Conservation (phyloP, 2,797 vertebrate genomes). For the Anguilla marmorata region DNA sequence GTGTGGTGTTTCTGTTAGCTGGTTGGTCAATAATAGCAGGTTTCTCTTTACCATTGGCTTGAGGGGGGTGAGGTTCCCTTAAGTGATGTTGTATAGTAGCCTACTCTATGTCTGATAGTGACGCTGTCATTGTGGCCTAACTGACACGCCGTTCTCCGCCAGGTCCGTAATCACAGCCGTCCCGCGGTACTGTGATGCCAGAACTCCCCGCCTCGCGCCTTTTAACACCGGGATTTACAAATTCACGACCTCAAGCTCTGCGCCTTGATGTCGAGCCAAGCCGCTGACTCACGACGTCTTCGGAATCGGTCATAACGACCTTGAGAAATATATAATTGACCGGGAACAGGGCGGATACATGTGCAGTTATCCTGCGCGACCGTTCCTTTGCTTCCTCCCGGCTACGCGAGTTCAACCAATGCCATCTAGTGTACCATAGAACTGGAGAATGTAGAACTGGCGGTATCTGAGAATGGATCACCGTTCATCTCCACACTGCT, state of each 20-base stretch:
- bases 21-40: background rate
- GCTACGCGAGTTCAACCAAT: background rate
- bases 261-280: slow-evolving; percentile 44
- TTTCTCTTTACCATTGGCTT: background rate
- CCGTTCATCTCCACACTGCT: background rate
- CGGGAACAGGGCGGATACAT: slow-evolving; percentile 3
- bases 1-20: background rate
- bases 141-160: background rate
- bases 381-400: too few relatives aligned
- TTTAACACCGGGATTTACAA: slow-evolving; percentile 64
- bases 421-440: background rate
- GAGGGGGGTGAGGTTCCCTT: background rate
- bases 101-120: background rate
- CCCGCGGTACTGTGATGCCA: background rate
- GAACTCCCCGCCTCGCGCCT: background rate
- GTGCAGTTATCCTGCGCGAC: background rate
- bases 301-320: background rate
- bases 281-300: slow-evolving; percentile 26
- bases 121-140: background rate
- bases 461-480: background rate
- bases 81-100: background rate
- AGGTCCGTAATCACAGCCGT: background rate
- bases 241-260: slow-evolving; percentile 49
- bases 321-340: background rate
- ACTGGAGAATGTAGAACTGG: too few relatives aligned